Base-by-base conservation (phyloP, 2,113 vertebrate species). In the Entelurus aequoreus region DNA sequence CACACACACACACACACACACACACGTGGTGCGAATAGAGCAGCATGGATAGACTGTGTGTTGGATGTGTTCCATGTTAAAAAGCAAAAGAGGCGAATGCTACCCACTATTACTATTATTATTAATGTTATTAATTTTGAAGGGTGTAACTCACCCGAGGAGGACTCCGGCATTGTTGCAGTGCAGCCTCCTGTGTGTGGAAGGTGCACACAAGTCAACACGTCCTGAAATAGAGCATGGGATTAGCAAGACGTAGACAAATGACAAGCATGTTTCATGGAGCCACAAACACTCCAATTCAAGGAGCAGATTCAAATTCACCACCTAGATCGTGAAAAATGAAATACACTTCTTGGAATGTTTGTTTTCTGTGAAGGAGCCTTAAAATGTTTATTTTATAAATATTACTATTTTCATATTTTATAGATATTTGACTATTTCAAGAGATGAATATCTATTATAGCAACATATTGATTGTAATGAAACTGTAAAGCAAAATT, bases 111-210 rank as follows among this genome's bases (percentile, higher is more conserved):
- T 6, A 5, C 6, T 28, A 44, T 42, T 44, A 46, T 21, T 10
- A 38, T 37, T n/a, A 56, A 28, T 28, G 28, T 28, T 2, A 28
- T 28, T 28, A 28, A 28, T 28, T 28, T 28, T 3, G 2, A 21
- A 16, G 35, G 5, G 12, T 16, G 2, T 6, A 72, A 62, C 71
- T 89, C 92, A 97, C 93, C 93, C 87, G 90, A 54, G 62, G 83
- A 91, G 57, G 89, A 90, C 84, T 90, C 89, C 47, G 93, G 92
- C 91, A 97, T 93, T 86, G 86, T 90, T 86, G 90, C 53, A 57
- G 77, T 55, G 62, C 69, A 88, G 86, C 81, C 82, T 91, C 88
- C 87, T 90, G 86, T 75, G 84, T 80, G 72, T 63, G 65, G 73
- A 68, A 88, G 82, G 80, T 82, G 77, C 68, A 74, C 44, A 84